Conservation (phyloP, 2,113 vertebrate species). For the Albula glossodonta region DNA sequence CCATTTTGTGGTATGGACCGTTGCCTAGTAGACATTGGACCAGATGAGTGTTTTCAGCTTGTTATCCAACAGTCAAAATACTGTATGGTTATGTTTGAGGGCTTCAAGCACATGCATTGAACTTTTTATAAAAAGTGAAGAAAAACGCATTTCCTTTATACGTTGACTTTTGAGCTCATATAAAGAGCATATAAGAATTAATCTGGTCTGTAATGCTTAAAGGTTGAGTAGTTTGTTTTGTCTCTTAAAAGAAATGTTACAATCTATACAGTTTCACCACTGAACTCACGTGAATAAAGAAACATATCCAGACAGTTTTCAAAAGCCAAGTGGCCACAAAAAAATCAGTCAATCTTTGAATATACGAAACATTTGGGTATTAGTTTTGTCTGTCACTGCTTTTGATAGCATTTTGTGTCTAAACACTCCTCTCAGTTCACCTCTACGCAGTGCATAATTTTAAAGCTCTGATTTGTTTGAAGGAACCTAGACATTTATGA, state of each 20-base stretch:
- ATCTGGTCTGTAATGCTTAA: neutral
- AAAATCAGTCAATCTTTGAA: no score
- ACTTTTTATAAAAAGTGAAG: neutral
- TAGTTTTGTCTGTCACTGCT: no score
- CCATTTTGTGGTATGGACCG: slow-evolving; percentile 34
- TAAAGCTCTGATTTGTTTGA: no score
- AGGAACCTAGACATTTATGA: no score
- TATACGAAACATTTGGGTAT: no score
- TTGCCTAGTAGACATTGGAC: slow-evolving; percentile 30
- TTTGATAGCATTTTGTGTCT: no score
- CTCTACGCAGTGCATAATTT: no score
- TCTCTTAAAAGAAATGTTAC: neutral
- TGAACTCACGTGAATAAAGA: neutral
- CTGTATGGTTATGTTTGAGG: slow-evolving; percentile 15
- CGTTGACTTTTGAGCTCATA: neutral
- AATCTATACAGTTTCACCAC: neutral
- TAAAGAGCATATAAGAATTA: neutral
- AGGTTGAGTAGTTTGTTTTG: neutral
- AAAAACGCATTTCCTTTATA: neutral
- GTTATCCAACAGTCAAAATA: slow-evolving; percentile 27
- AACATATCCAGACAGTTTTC: neutral
- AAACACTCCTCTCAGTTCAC: no score
- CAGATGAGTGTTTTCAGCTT: slow-evolving; percentile 22
- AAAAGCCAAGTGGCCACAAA: neutral
- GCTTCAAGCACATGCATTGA: slow-evolving; percentile 12